Base-by-base conservation (phyloP, 2,113 vertebrate species). In the Glareola pratincola region DNA sequence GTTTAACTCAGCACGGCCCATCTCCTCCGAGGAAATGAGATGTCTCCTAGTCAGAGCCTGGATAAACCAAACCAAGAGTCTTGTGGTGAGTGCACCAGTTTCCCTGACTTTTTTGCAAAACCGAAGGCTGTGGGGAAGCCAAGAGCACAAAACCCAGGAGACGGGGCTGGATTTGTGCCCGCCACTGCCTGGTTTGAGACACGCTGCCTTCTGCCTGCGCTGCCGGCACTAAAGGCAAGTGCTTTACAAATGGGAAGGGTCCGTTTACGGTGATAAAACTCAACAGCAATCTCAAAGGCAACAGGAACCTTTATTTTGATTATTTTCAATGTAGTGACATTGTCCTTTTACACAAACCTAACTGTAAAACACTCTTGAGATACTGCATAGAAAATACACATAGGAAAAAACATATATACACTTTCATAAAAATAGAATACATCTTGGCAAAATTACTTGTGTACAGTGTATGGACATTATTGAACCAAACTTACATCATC, bases 401-500 rank as follows among this genome's bases (percentile, higher is more conserved):
- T 85, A 96, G 96, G 83, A 98, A 97, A 98, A 88, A 68, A 77
- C 87, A 98, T 98, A 96, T 99, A 98, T 99, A 98, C 99, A 99
- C 91, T 93, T 98, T 98, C 97, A 98, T 98, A 98, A 99, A 99
- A 99, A 99, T 99, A 99, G 99, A 99, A 98, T 99, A 99, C 99
- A 99, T 99, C 99, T 99, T 97, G 95, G 94, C 93, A 98, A 97
- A 98, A 98, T 98, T 95, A 97, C 96, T 96, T 96, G 97, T 91
- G 94, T 98, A 98, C 98, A 98, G 98, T 98, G 98, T 98, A 97
- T 97, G 95, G 98, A 98, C 98, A 81, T 95, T 94, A 96, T 66
- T 96, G 96, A 97, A 97, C 96, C 94, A 96, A 97, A 97, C 86
- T 96, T 82, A 94, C 11, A 86, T 87, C 72, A 75, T 72, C 83